Evolutionary conservation across 1,140 invertebrate species (phyloP), one percentile per base, ranked within the genome.

Genomic region (Parapsyche elsis): DNA sequence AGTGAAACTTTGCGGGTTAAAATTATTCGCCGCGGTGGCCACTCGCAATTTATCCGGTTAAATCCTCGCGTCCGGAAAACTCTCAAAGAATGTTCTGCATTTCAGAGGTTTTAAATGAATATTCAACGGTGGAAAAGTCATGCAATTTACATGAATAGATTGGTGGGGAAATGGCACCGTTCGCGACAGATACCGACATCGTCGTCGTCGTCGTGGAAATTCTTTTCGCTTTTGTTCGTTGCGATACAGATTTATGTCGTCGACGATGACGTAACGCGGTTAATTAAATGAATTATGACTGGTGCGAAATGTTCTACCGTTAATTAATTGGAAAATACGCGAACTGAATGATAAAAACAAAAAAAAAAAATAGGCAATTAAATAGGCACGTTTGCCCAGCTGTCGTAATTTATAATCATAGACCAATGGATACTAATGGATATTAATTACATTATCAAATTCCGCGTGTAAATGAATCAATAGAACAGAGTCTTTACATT

Each of bases 121-220:
- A 79, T 79, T 79, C 77, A 71, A 70, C 45, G 14, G 0, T 19
- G 1, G 30, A 78, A 46, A 61, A 79, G 77, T 79, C 77, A 71
- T 45, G 24, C 38, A 49, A 71, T 79, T 79, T 71, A 79, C 77
- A 79, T 79, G 77, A 44, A 78, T 38, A 78, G 53, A 78, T 67
- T 78, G 57, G 9, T 71, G 21, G 30, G 24, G 12, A 71, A 38
- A 38, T 4, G 30, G 30, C 30, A 38, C 7, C 57, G 16, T 61
- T 61, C 16, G 49, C 57, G 30, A 38, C 30, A 38, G 30, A 38
- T 19, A 19, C 9, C 7, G 57, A 61, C 9, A 19, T 19, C 21
- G 14, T 21, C 21, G 57, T 21, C 16, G 9, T 61, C 9, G 57
- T 21, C 16, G 57, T 19, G 57, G 16, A 61, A 21, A 38, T 61